Conservation (phyloP, 2,113 vertebrate species). For the Tragelaphus scriptus region DNA sequence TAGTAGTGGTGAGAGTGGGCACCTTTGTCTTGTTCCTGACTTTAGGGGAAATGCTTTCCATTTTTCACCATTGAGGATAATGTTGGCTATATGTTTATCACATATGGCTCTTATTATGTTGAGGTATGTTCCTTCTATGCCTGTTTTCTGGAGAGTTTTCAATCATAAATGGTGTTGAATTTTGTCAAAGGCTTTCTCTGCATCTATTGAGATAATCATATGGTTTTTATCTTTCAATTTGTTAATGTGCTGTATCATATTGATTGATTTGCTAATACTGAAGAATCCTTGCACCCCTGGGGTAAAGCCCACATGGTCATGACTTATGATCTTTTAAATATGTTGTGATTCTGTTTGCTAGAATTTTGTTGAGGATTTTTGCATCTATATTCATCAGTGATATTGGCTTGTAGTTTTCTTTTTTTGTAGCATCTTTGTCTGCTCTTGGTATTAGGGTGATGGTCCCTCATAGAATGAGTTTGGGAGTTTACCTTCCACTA, state of each 20-base stretch:
- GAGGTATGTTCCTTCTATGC: neutral
- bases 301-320: neutral
- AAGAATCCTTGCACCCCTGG: neutral
- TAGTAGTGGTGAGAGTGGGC: neutral
- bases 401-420: neutral
- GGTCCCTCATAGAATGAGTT: neutral
- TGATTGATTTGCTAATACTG: neutral
- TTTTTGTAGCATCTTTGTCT: neutral
- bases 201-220: neutral
- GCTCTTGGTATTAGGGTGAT: neutral
- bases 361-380: neutral
- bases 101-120: neutral
- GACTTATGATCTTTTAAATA: neutral
- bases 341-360: neutral
- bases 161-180: neutral
- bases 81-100: neutral
- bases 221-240: neutral
- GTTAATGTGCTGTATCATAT: neutral
- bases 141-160: neutral
- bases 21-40: neutral
- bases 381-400: neutral
- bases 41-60: neutral
- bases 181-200: neutral
- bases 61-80: neutral
- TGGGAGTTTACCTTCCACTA: neutral